phyloP scores from a whole-genome alignment of 2,888 invertebrate species.

The Hyles lineata region DNA sequence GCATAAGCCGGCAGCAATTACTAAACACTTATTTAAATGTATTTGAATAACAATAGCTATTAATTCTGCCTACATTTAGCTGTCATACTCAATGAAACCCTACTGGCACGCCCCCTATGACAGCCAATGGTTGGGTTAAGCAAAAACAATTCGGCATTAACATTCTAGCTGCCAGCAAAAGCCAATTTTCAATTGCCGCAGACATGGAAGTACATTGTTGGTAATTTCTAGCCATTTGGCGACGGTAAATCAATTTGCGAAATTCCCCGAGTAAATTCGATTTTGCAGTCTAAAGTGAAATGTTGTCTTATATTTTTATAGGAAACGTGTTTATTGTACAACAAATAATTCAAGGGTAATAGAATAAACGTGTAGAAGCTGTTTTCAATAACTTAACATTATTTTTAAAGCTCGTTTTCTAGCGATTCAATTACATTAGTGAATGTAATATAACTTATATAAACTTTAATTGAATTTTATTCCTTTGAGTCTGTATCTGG shows the following conservation, averaged over 20 bases:
- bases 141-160: conserved; percentile 17
- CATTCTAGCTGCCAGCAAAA: conserved; percentile 4
- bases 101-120: not conserved
- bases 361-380: not conserved
- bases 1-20: not conserved
- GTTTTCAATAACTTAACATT: no score
- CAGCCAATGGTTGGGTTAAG: not conserved
- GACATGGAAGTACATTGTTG: conserved; percentile 8
- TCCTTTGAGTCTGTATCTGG: no score
- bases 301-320: not conserved
- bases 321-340: not conserved
- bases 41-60: not conserved
- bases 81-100: not conserved
- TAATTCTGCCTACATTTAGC: not conserved
- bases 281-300: not conserved
- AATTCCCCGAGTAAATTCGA: not conserved
- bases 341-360: not conserved
- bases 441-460: no score
- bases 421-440: no score
- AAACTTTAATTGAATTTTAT: no score
- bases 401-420: no score
- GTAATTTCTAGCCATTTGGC: conserved; percentile 9
- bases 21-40: not conserved
- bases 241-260: conserved; percentile 16
- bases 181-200: not conserved